phyloP scores from a whole-genome alignment of 1,140 invertebrate genomes.

The Drosophila equinoxialis region DNA sequence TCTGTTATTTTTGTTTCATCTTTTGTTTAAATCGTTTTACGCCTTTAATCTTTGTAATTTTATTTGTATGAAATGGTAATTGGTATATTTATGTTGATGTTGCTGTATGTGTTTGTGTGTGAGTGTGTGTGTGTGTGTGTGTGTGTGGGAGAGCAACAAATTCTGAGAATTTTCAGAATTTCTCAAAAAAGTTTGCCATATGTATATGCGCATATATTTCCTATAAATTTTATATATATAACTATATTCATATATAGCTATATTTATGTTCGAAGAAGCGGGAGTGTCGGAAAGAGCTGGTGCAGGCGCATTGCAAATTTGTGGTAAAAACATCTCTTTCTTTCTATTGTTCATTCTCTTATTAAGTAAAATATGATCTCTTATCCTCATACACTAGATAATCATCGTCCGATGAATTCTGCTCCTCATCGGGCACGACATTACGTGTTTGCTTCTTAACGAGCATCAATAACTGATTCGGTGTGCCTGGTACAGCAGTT shows the following conservation, averaged over 20 bases:
- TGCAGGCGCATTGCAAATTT: conserved; percentile 39
- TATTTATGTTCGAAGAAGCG: conserved; percentile 9
- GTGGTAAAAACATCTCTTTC: conserved; percentile 63
- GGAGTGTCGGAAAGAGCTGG: conserved; percentile 18
- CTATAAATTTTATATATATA: conserved; percentile 1
- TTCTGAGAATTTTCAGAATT: neutral
- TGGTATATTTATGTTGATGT: conserved; percentile 78
- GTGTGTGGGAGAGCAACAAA: neutral
- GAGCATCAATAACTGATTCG: conserved; percentile 67
- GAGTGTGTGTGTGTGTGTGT: neutral
- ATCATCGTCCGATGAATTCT: conserved; percentile 48
- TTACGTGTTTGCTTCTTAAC: conserved; percentile 49
- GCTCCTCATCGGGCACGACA: conserved; percentile 33
- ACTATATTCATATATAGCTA: conserved; percentile 17
- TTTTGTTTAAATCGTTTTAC: conserved; percentile 73
- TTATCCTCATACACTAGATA: conserved; percentile 74
- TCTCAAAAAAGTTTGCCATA: conserved; percentile 19
- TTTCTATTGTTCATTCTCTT: conserved; percentile 43
- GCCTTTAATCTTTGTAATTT: conserved; percentile 81
- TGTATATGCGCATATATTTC: conserved; percentile 10
- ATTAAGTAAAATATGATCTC: conserved; percentile 78
- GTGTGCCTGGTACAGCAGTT: conserved; percentile 31
- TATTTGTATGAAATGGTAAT: conserved; percentile 80
- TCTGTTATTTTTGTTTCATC: conserved; percentile 52
- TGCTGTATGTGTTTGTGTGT: conserved; percentile 50